Conservation (phyloP, 2,113 vertebrate genomes). For the Chiloscyllium plagiosum region DNA sequence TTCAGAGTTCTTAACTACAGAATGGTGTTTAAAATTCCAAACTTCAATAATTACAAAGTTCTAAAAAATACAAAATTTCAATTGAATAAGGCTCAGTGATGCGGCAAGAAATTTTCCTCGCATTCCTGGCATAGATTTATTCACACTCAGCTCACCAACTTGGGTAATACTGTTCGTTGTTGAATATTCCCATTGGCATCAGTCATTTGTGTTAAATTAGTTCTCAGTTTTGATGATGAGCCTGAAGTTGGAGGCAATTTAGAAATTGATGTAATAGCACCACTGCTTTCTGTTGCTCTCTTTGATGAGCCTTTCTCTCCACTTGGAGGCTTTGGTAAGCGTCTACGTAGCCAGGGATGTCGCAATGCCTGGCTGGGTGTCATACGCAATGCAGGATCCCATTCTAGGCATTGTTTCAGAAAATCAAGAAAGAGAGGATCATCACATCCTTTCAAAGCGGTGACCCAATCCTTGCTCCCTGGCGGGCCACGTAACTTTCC, state of each 20-base stretch:
- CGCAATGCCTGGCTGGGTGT: constrained; percentile 87
- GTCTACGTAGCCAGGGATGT: constrained; percentile 87
- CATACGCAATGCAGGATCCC: constrained; percentile 87
- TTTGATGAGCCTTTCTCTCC: constrained; percentile 74
- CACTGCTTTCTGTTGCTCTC: constrained; percentile 71
- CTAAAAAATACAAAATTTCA: constrained; percentile 44
- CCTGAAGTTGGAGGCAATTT: constrained; percentile 85
- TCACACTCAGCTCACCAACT: constrained; percentile 86
- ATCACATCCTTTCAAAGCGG: constrained; percentile 87
- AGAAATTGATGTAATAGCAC: constrained; percentile 84
- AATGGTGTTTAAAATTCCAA: constrained; percentile 19
- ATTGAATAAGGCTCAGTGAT: constrained; percentile 67
- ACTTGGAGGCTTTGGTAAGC: constrained; percentile 84
- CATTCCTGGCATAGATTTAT: constrained; percentile 54
- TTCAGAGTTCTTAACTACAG: background rate
- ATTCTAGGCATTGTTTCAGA: constrained; percentile 94
- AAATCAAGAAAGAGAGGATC: constrained; percentile 95
- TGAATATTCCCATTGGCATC: constrained; percentile 98
- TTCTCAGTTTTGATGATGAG: constrained; percentile 87
- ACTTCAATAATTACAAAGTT: background rate
- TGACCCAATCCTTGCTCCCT: constrained; percentile 83
- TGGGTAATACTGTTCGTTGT: constrained; percentile 93
- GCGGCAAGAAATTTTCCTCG: constrained; percentile 47
- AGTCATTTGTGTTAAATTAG: constrained; percentile 90
- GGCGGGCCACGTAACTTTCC: constrained; percentile 89